These are phyloP conservation scores for Empidonax traillii DNA, from an alignment of 2,113 vertebrate genomes.

Conservation along the genomic window DNA sequence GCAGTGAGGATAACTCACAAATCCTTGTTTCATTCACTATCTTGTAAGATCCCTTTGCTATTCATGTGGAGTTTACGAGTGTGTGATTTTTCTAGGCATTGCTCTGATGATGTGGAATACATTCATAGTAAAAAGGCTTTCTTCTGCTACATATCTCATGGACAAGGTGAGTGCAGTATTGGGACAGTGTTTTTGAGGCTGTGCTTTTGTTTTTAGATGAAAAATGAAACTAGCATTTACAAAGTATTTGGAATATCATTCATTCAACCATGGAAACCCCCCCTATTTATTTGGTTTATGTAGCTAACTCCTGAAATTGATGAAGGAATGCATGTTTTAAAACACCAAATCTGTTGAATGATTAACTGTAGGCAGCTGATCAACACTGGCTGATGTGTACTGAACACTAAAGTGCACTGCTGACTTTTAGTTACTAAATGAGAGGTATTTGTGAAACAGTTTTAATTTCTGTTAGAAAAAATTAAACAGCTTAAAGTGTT, in stretches of 20 bases:
- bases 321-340: neutral
- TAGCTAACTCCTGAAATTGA: neutral
- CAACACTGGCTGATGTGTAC: neutral
- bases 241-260: neutral
- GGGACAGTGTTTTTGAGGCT: neutral
- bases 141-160: slow-evolving; percentile 89
- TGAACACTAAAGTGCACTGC: neutral
- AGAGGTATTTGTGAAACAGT: neutral
- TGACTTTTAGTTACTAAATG: neutral
- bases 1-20: neutral
- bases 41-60: neutral
- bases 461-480: neutral
- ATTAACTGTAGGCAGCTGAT: neutral
- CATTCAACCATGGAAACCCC: neutral
- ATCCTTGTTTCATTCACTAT: neutral
- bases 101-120: slow-evolving; percentile 98
- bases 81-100: slow-evolving; percentile 77
- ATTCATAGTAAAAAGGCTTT: slow-evolving; percentile 93
- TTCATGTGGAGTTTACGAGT: neutral
- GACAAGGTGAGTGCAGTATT: slow-evolving; percentile 83
- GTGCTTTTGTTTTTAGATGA: neutral
- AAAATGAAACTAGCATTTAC: neutral
- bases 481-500: neutral
- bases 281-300: neutral
- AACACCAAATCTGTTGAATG: neutral